A percentile compares a stretch with the other conserved stretches of the same genome.
Conservation (phyloP, 2,113 vertebrate species). For the Typhlomys cinereus region DNA sequence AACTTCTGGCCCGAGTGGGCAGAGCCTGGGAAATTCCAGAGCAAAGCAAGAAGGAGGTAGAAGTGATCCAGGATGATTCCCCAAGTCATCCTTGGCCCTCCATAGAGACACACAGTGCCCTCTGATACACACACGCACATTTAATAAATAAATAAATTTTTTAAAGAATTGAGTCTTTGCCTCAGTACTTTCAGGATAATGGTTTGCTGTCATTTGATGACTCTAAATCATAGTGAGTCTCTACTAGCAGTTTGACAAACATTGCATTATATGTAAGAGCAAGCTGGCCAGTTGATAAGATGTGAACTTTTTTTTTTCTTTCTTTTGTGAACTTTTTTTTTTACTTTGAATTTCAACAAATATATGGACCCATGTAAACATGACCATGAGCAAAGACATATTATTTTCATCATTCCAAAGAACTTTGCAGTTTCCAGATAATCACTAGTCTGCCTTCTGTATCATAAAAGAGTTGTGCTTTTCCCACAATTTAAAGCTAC, state of each 20-base stretch:
- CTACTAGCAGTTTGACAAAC: constrained; percentile 1
- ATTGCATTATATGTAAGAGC: background rate
- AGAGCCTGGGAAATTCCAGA: no score
- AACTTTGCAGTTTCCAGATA: background rate
- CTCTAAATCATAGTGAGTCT: background rate
- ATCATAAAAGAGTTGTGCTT: background rate
- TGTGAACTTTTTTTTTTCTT: background rate
- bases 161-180: background rate
- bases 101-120: no score
- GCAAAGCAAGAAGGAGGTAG: no score
- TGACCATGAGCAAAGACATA: background rate
- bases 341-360: constrained; percentile 9
- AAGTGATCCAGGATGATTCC: no score
- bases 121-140: no score
- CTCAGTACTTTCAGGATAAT: background rate
- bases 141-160: background rate
- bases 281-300: background rate
- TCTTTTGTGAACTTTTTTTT: no score
- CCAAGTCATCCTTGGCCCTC: no score
- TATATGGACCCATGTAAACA: background rate
- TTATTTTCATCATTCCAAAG: background rate
- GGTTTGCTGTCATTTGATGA: background rate
- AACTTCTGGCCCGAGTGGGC: no score
- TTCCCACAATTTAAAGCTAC: background rate
- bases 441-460: background rate